Evolutionary conservation across 2,888 invertebrate genomes (phyloP).

Genomic region (Biston betularia): DNA sequence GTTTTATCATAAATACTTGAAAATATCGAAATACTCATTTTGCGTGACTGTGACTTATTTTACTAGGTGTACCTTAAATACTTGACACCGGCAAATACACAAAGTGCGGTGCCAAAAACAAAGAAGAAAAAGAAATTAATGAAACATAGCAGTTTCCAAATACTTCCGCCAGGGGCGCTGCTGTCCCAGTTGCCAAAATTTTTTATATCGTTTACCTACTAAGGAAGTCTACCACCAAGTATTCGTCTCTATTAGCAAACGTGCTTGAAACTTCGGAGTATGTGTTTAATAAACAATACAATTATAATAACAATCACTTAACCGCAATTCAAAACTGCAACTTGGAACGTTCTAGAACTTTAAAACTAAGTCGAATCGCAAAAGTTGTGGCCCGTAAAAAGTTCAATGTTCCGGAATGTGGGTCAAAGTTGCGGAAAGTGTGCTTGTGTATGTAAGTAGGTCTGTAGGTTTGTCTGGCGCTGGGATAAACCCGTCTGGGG

Average conservation of each 20-base stretch:
- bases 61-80: too few species aligned
- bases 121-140: too few species aligned
- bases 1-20: too few species aligned
- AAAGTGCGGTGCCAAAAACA: too few species aligned
- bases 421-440: slow-evolving; percentile 74
- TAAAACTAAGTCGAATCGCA: slow-evolving; percentile 38
- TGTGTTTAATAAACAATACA: neutral
- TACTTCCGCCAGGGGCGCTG: too few species aligned
- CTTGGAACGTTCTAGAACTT: slow-evolving; percentile 17
- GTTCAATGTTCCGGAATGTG: slow-evolving; percentile 65
- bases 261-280: neutral
- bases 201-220: too few species aligned
- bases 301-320: slow-evolving; percentile 16
- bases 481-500: slow-evolving; percentile 29
- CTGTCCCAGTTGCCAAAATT: too few species aligned
- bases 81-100: too few species aligned
- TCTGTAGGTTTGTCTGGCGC: slow-evolving; percentile 49
- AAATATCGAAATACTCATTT: too few species aligned
- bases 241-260: neutral
- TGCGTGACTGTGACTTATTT: too few species aligned
- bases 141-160: too few species aligned
- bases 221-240: too few species aligned
- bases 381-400: slow-evolving; percentile 61
- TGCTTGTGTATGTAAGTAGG: slow-evolving; percentile 61
- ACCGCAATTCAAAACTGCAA: slow-evolving; percentile 19